Base-by-base conservation (phyloP, 92 coral and sea anemone species). In the Paragorgia papillata region DNA sequence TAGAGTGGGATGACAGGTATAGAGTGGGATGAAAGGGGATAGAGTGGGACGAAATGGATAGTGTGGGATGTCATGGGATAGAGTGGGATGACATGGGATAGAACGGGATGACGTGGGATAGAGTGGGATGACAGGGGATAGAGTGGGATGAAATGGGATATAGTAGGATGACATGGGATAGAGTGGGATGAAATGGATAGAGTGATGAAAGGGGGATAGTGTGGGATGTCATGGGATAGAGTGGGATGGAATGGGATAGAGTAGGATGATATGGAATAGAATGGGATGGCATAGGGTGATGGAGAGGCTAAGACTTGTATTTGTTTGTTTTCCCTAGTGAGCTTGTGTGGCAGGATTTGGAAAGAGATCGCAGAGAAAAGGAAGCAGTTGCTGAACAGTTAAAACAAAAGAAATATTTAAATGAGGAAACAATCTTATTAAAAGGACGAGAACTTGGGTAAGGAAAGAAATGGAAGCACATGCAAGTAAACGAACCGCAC, bases 331-430 rank as follows among this genome's bases (percentile, higher is more conserved):
- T 46, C 31, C 7, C 1, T 40, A 68, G 75, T 49, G 75, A 68
- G 34, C 9, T 46, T 30, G n/a, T 46, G 35, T 68, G 59, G 57
- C 75, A 68, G 21, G 40, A 44, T 35, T 53, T 68, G 33, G 75
- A 68, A 46, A 68, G 13, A 19, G 55, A 21, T 59, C 57, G 59
- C 9, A 50, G 24, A 29, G 55, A 49, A 15, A 49, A 41, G 37
- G 49, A 64, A 22, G 62, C 15, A 15, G n/a, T 5, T 34, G 21
- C 53, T 19, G 48, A 34, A n/a, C 20, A 64, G 34, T 64, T 9
- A n/a, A 15, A n/a, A 18, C 7, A 9, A 2, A 64, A 64, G 12
- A 46, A 46, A 46, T 46, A 4, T 37, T 37, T 10, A 4, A 37
- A 37, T 37, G 43, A 37, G 10, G 43, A 37, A 37, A 37, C 43